A percentile compares a stretch with the other conserved stretches of the same genome.
These are phyloP conservation scores for Pyrochroa serraticornis DNA, from an alignment of 2,888 invertebrate genomes.

Conservation along the genomic window DNA sequence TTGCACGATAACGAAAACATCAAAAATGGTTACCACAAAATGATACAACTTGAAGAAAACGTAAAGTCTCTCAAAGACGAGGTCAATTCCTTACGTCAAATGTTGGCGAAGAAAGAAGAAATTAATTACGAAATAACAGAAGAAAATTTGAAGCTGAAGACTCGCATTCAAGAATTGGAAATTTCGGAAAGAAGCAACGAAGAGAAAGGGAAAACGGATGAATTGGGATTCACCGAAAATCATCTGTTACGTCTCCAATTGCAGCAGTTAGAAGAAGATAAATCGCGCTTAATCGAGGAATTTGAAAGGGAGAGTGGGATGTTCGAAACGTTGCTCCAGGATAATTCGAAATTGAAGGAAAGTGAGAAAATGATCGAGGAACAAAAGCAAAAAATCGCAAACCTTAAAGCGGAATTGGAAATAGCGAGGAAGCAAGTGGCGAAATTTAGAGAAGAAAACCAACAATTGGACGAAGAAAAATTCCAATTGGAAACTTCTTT, in stretches of 20 bases:
- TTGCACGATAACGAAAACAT: constrained; percentile 20
- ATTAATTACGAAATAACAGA: neutral
- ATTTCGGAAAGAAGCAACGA: neutral
- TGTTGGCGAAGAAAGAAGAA: too few relatives aligned
- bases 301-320: neutral
- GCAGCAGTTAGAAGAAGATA: neutral
- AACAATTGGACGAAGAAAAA: constrained; percentile 13
- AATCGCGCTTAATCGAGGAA: neutral
- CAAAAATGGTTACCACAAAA: constrained; percentile 16
- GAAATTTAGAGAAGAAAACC: neutral
- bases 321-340: neutral
- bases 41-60: constrained; percentile 3
- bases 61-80: constrained; percentile 5
- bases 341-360: neutral
- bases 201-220: neutral
- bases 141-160: neutral
- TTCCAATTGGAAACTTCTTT: constrained; percentile 13
- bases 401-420: neutral
- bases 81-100: neutral
- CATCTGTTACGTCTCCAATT: neutral
- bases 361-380: neutral
- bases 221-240: neutral
- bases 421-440: neutral
- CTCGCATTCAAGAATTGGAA: neutral
- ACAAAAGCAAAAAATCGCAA: constrained; percentile 2